phyloP scores from a whole-genome alignment of 2,113 vertebrate species.

The mouse (Mus musculus) region DNA sequence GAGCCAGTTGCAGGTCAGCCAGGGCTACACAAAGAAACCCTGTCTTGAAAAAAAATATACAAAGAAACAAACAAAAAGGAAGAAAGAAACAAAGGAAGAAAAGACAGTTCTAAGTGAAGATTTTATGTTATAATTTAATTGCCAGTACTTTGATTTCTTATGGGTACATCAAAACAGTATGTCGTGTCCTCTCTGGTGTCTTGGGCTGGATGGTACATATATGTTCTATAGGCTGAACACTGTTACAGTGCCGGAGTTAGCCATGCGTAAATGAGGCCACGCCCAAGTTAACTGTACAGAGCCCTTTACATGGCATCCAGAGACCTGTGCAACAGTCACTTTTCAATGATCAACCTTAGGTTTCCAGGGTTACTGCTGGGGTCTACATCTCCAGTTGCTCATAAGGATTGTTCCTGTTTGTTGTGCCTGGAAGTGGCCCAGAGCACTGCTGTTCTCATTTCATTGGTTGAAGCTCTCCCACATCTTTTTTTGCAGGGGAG shows the following conservation, averaged over 20 bases:
- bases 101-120: neutral
- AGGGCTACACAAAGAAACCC: neutral
- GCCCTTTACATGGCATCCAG: neutral
- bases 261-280: neutral
- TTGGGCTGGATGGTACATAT: neutral
- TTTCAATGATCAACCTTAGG: neutral
- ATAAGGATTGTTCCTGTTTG: neutral
- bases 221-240: too few relatives aligned
- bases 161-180: neutral
- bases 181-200: neutral
- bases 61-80: neutral
- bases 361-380: neutral
- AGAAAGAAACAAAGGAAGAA: too few relatives aligned
- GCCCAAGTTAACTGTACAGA: neutral
- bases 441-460: neutral
- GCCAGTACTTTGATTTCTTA: neutral
- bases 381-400: neutral
- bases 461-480: neutral
- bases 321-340: neutral
- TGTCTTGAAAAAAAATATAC: neutral
- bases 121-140: neutral
- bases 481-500: neutral
- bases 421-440: neutral
- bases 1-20: neutral
- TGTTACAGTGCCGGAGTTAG: neutral